Percentiles rank a stretch among this genome's conserved stretches.
phyloP scores from a whole-genome alignment of 1,140 invertebrate genomes.

The Mamestra configurata region DNA sequence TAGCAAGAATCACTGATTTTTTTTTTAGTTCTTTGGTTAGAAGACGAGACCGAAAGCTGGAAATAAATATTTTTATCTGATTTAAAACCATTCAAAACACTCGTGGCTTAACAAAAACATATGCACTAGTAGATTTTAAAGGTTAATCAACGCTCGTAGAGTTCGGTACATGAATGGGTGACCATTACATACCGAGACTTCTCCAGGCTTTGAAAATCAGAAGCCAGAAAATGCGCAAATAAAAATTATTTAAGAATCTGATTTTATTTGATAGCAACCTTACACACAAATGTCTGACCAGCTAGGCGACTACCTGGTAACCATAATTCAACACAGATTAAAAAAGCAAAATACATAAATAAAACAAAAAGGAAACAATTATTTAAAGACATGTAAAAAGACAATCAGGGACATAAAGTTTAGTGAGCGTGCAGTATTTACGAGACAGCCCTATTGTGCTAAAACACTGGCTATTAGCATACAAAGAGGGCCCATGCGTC shows the following conservation, averaged over 20 bases:
- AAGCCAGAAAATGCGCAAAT: too few species aligned
- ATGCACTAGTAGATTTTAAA: too few species aligned
- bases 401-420: conserved; percentile 33
- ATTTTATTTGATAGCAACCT: not conserved
- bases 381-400: conserved; percentile 38
- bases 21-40: too few species aligned
- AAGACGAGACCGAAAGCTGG: too few species aligned
- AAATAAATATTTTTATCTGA: too few species aligned
- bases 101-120: too few species aligned
- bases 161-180: too few species aligned
- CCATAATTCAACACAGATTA: not conserved
- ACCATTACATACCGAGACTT: too few species aligned
- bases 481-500: conserved; percentile 64
- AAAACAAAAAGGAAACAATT: conserved; percentile 41
- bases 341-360: not conserved
- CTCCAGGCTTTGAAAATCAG: too few species aligned
- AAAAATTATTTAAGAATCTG: not conserved
- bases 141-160: too few species aligned
- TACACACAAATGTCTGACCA: not conserved
- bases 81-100: too few species aligned
- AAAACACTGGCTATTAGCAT: conserved; percentile 66
- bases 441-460: conserved; percentile 55
- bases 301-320: not conserved
- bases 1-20: too few species aligned
- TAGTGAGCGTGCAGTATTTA: conserved; percentile 36